Base-by-base conservation (phyloP, 2,888 invertebrate genomes). In the Dicycla oo region DNA sequence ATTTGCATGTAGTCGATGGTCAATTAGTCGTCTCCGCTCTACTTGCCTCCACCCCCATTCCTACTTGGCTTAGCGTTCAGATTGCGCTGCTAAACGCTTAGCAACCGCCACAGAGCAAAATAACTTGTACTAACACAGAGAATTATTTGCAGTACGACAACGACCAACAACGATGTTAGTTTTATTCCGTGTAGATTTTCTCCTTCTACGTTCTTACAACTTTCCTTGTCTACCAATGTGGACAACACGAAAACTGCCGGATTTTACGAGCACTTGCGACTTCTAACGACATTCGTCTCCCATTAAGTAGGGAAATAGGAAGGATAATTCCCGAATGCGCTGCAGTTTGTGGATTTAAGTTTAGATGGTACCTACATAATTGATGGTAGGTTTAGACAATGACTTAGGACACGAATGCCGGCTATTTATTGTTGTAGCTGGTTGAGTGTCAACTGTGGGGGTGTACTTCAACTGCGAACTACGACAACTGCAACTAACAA, bases 271-370 rank as follows among this genome's bases (percentile, higher is more conserved):
- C 92, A 90, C 92, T 93, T 91, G 91, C 90, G 90, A 94, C 91
- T 92, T 91, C 92, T 93, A 94, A 94, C 94, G 94, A 94, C 93
- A 94, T 94, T 93, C 93, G 90, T 94, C 94, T 93, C 89, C 91
- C 93, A 94, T 93, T 95, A 94, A 94, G 91, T 92, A 91, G 92
- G 91, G 90, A 92, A 92, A 93, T 93, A 92, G 91, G 90, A 91
- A 89, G 92, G 93, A 93, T 94, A 94, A 94, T 94, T 88, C 91
- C 89, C 86, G 74, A 90, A 91, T 92, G 91, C 91, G 90, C 88
- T 88, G 90, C 92, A 93, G 91, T 94, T 93, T 93, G 94, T 92
- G 93, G 91, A 92, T 90, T 90, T 90, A 92, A 93, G 88, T 93
- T 93, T 86, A 89, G 90, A 89, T 89, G 89, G 88, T 93, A 91